Evolutionary conservation across 2,888 invertebrate genomes (phyloP), one percentile per base, ranked within the genome.

Genomic region (Lypha dubia): DNA sequence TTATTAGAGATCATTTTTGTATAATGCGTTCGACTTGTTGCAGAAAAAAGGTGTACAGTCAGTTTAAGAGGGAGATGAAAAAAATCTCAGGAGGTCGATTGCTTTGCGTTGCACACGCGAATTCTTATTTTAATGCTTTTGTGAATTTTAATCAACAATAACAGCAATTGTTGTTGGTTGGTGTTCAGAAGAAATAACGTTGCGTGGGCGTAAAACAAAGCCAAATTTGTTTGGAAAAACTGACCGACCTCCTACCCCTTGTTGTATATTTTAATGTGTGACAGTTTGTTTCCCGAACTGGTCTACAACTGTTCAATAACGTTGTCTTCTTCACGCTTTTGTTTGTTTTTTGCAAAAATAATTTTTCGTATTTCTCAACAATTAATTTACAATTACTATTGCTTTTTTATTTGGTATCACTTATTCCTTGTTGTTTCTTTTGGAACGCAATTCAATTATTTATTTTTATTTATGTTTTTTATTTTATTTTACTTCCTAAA

Each of bases 1-100:
- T 97, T 97, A 88, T 96, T 93, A 88, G 95, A 95, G 93, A 97
- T 94, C 97, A 97, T 97, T 89, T 86, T 89, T 56, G 15, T 86
- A 44, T 87, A 87, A 87, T 87, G 86, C 86, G 87, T 82, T 67
- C 71, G 53, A 53, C 51, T 71, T 77, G 65, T 74, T 77, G 62
- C 62, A 51, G 41, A 24, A 65, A 15, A 0, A 49, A 24, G 5
- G 35, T 4, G 13, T n/a, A n/a, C n/a, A n/a, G n/a, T n/a, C n/a
- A n/a, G n/a, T n/a, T n/a, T n/a, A n/a, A 44, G 13, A 22, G 20
- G 22, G 17, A 22, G 22, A 13, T 15, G n/a, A 20, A 5, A 28
- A 41, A 44, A 24, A 53, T 60, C 28, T 44, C 51, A 0, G 63
- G 46, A 71, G 79, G 79, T 79, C 79, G 46, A 8, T 65, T n/a